These are phyloP conservation scores for Thysanoteuthis rhombus DNA, from an alignment of 2,888 invertebrate genomes.

Conservation along the genomic window DNA sequence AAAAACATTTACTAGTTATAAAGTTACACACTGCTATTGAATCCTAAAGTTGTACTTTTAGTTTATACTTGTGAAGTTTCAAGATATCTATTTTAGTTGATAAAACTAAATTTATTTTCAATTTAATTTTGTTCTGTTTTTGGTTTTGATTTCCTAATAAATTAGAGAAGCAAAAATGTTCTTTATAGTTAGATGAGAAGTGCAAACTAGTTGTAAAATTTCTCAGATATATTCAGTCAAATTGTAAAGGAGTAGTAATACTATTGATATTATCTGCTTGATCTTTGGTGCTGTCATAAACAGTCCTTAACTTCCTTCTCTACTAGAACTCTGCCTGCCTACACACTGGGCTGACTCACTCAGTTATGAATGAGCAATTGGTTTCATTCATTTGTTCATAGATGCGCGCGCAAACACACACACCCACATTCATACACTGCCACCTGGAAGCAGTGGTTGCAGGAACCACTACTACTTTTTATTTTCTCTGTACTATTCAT, in stretches of 20 bases:
- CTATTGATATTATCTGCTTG: neutral
- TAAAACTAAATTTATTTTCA: no score
- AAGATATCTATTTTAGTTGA: no score
- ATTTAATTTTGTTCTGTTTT: no score
- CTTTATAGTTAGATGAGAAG: neutral
- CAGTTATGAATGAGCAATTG: neutral
- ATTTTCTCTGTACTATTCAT: neutral
- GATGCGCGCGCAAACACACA: neutral
- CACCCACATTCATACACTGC: neutral
- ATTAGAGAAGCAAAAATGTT: neutral
- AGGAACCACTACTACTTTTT: neutral
- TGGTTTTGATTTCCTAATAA: no score
- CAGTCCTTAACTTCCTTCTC: neutral
- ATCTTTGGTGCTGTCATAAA: neutral
- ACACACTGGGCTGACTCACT: neutral
- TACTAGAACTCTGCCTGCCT: conserved; percentile 12
- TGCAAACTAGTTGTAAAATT: neutral
- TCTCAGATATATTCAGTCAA: neutral
- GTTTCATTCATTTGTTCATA: neutral
- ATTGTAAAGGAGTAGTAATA: neutral
- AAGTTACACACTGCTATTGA: no score
- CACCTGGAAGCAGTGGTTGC: neutral
- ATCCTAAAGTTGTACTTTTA: no score
- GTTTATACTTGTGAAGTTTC: no score
- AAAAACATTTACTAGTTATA: no score